Evolutionary conservation across 2,797 vertebrate species (phyloP), one percentile per base, ranked within the genome.

Genomic region (Chloroceryle inda): DNA sequence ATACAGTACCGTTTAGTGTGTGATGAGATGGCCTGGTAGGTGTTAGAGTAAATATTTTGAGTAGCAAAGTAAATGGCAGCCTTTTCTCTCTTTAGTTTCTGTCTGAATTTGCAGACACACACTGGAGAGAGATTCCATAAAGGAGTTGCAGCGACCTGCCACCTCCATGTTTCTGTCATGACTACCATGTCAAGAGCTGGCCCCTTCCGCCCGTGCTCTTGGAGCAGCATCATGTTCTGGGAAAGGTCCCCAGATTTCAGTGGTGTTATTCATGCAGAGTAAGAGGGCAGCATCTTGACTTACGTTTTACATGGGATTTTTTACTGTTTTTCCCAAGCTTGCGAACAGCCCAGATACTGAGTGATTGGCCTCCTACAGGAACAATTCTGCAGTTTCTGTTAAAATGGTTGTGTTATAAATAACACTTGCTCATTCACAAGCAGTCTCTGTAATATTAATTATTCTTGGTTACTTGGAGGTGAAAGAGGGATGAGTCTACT

Each of bases 51-150:
- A 85, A 42, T 53, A 42, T 80, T 87, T 62, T 79, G 33, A 74
- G 33, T 47, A 68, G 47, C 33, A 53, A 53, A 74, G 8, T 53
- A 71, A 83, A 85, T 50, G 35, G 38, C 61, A 88, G 67, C 55
- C 53, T 68, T 45, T 50, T 93, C 17, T 68, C 40, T 29, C 27
- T 58, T 44, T 23, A 50, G 13, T 6, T 84, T 87, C 83, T 79
- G 29, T 85, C 85, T 87, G 74, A 42, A 55, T 90, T 74, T 77
- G 17, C 56, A 87, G 58, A 40, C 1, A 1, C 11, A 13, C 7
- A 8, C n/a, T 40, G n/a, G 37, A 77, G 24, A 68, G 17, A 0
- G 0, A 38, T 38, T 75, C 59, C 0, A 0, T 77, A 50, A 42
- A 63, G 68, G 75, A 68, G 38, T 29, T 0, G 0, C 19, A 35